Base-by-base conservation (phyloP, 2,113 vertebrate species). In the Etheostoma spectabile region DNA sequence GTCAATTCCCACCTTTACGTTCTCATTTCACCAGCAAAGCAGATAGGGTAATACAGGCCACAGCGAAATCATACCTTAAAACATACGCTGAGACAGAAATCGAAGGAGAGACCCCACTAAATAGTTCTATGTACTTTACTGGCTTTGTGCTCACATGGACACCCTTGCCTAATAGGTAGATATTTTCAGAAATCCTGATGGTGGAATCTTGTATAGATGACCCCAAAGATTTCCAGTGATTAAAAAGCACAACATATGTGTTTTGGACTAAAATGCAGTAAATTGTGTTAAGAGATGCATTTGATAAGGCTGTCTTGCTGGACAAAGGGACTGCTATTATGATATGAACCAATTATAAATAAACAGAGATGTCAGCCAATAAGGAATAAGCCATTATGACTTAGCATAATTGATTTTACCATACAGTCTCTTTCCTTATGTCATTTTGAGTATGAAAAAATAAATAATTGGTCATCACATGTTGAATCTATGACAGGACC, bases 271-370 rank as follows among this genome's bases (percentile, higher is more conserved):
- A 77, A 72, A 83, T 49, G 66, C 56, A 64, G 12, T 69, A 61
- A 75, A 83, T 45, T 21, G 51, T 57, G 48, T 63, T 24, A 30
- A 56, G 49, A 65, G 51, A 85, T 71, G 71, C 45, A 62, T 61
- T 67, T 77, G 74, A 80, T 82, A 60, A 64, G 21, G 16, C 16
- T 19, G 51, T 6, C 8, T 74, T 24, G 22, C 49, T 12, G 8
- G 42, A 49, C 74, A 66, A 42, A 64, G 38, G 74, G 30, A 49
- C 57, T 24, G 57, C 61, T n/a, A 75, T 79, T 67, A 68, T 81
- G 79, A 77, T 67, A 68, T 81, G 79, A 77, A 79, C 73, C 79
- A 86, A 85, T 85, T 83, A 80, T 55, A 65, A 35, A 86, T 64
- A 85, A 81, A 84, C 69, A 57, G 48, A 83, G 55, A 86, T 77